phyloP scores from a whole-genome alignment of 2,888 invertebrate species.

The Mylabris sibirica region DNA sequence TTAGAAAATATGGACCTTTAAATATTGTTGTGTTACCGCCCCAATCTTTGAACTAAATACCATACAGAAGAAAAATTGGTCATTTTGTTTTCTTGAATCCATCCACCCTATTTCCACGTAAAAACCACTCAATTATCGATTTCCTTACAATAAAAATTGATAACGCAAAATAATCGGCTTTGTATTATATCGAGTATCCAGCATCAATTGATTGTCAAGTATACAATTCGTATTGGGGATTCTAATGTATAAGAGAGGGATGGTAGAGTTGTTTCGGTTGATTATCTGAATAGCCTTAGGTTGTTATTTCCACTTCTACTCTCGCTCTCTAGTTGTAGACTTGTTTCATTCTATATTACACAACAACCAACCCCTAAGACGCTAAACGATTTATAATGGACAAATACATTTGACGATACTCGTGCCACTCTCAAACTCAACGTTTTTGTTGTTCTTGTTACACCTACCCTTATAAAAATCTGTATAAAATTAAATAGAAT shows the following conservation, averaged over 20 bases:
- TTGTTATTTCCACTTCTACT: slow-evolving; percentile 21
- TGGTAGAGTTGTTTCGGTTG: slow-evolving; percentile 47
- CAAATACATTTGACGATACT: slow-evolving; percentile 53
- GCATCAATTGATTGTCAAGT: slow-evolving; percentile 45
- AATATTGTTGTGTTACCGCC: slow-evolving; percentile 53
- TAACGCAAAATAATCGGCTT: slow-evolving; percentile 1
- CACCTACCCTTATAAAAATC: slow-evolving; percentile 21
- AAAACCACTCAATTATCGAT: slow-evolving; percentile 13
- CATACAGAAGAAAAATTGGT: slow-evolving; percentile 50
- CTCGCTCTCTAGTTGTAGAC: slow-evolving; percentile 24
- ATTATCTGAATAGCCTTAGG: slow-evolving; percentile 45
- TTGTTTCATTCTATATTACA: slow-evolving; percentile 51
- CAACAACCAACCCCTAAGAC: slow-evolving; percentile 52
- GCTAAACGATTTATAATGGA: slow-evolving; percentile 59
- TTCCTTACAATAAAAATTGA: not conserved
- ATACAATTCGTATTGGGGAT: slow-evolving; percentile 15
- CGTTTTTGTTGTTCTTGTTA: slow-evolving; percentile 18
- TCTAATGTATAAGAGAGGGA: slow-evolving; percentile 40
- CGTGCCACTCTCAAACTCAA: slow-evolving; percentile 8
- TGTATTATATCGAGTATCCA: slow-evolving; percentile 23
- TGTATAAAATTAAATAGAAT: not conserved
- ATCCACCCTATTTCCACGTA: not conserved
- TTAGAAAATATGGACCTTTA: slow-evolving; percentile 59
- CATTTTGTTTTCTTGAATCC: slow-evolving; percentile 15
- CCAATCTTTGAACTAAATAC: slow-evolving; percentile 50